These are phyloP conservation scores for Bostrychus sinensis DNA, from an alignment of 2,113 vertebrate genomes.

Conservation along the genomic window DNA sequence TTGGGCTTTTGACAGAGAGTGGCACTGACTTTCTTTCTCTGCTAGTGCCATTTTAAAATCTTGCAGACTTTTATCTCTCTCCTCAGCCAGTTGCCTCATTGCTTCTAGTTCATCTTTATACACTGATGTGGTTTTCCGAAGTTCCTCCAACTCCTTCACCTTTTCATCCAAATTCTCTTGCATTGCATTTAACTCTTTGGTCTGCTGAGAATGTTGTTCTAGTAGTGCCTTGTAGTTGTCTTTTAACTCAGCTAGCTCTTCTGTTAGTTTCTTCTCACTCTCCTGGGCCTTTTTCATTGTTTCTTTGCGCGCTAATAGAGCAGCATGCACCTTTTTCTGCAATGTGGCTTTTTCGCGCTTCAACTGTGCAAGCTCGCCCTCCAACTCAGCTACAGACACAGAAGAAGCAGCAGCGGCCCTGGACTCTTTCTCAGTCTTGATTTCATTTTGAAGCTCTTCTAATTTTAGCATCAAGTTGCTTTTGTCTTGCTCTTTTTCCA, in stretches of 20 bases:
- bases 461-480: conserved; percentile 62
- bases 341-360: conserved; percentile 78
- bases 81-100: conserved; percentile 42
- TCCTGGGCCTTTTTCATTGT: conserved; percentile 70
- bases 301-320: conserved; percentile 78
- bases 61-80: conserved; percentile 60
- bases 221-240: conserved; percentile 69
- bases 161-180: conserved; percentile 69
- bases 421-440: conserved; percentile 42
- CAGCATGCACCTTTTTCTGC: conserved; percentile 81
- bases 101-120: conserved; percentile 66
- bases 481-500: conserved; percentile 69
- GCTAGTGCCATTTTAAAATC: conserved; percentile 56
- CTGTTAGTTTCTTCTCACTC: conserved; percentile 64
- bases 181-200: conserved; percentile 62
- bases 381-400: conserved; percentile 26
- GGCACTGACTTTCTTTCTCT: conserved; percentile 56
- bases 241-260: conserved; percentile 73
- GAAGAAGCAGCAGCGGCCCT: background rate
- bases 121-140: conserved; percentile 29
- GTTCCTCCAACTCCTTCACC: conserved; percentile 61
- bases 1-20: conserved; percentile 42
- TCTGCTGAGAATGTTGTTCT: conserved; percentile 73
- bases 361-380: conserved; percentile 56
- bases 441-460: conserved; percentile 71